Evolutionary conservation across 2,888 invertebrate species (phyloP).

Genomic region (Linnaemya vulpina): DNA sequence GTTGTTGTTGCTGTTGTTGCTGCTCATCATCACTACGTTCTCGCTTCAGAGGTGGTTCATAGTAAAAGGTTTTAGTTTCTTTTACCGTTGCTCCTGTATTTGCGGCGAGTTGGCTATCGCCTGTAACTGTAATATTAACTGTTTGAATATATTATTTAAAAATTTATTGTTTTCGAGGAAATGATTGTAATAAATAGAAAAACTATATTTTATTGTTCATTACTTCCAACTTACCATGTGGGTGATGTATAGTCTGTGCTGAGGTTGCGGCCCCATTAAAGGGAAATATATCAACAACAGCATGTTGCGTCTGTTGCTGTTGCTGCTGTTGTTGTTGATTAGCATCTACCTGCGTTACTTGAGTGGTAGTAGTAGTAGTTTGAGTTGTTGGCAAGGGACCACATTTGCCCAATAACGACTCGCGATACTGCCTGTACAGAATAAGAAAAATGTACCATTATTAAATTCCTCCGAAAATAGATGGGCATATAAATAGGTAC

Average conservation of each 20-base stretch:
- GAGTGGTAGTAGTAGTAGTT: constrained; percentile 76
- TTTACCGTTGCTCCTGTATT: constrained; percentile 76
- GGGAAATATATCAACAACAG: constrained; percentile 80
- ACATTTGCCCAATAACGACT: constrained; percentile 80
- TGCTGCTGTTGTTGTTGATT: constrained; percentile 77
- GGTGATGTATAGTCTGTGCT: constrained; percentile 80
- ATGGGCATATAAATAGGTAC: background rate
- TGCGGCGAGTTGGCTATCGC: constrained; percentile 78
- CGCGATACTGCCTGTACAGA: constrained; percentile 77
- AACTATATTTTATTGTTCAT: background rate
- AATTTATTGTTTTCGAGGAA: background rate
- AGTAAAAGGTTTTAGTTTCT: constrained; percentile 80
- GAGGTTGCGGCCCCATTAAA: constrained; percentile 80
- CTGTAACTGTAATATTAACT: constrained; percentile 79
- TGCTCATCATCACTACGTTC: constrained; percentile 79
- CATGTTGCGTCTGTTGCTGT: constrained; percentile 78
- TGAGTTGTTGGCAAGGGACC: constrained; percentile 74
- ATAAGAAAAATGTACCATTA: background rate
- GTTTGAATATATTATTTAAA: constrained; percentile 42
- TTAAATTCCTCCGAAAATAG: background rate
- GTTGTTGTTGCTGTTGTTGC: constrained; percentile 59
- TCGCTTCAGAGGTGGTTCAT: constrained; percentile 79
- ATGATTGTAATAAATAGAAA: background rate
- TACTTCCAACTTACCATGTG: constrained; percentile 77
- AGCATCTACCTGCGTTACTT: constrained; percentile 78